A percentile compares a stretch with the other conserved stretches of the same genome.
Conservation (phyloP, 2,797 vertebrate genomes). For the Aselliscus stoliczkanus region DNA sequence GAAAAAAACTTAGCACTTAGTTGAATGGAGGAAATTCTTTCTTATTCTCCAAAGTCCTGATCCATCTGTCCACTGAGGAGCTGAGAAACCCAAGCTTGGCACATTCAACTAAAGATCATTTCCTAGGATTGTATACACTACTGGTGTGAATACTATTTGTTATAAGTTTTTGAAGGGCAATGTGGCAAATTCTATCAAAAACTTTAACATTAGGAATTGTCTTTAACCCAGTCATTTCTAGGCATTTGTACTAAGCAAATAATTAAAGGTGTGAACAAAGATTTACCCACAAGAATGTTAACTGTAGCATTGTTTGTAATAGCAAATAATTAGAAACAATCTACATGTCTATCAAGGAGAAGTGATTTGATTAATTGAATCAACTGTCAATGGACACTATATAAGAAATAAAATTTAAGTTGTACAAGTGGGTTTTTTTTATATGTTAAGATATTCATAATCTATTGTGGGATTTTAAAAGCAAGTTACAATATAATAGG, state of each 20-base stretch:
- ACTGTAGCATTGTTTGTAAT: neutral
- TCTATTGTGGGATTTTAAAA: conserved; percentile 1
- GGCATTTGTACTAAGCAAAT: neutral
- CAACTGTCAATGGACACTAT: neutral
- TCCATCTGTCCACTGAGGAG: neutral
- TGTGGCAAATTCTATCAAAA: neutral
- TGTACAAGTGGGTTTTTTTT: neutral
- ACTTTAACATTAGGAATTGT: neutral
- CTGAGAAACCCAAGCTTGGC: neutral
- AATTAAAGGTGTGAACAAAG: neutral
- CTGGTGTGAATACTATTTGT: neutral
- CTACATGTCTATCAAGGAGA: neutral
- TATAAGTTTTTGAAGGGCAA: neutral
- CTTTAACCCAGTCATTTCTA: neutral
- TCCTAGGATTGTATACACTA: neutral
- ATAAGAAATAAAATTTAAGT: conserved; percentile 4
- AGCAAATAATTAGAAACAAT: neutral
- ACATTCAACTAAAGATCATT: neutral
- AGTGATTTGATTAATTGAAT: neutral
- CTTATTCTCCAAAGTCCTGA: neutral
- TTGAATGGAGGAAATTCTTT: neutral
- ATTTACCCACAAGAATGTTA: neutral
- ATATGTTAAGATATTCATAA: neutral
- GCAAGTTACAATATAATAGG: neutral
- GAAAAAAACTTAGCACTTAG: neutral